A percentile compares a stretch with the other conserved stretches of the same genome.
Evolutionary conservation across 2,113 vertebrate genomes (phyloP).

Genomic region (Limnothrissa miodon): DNA sequence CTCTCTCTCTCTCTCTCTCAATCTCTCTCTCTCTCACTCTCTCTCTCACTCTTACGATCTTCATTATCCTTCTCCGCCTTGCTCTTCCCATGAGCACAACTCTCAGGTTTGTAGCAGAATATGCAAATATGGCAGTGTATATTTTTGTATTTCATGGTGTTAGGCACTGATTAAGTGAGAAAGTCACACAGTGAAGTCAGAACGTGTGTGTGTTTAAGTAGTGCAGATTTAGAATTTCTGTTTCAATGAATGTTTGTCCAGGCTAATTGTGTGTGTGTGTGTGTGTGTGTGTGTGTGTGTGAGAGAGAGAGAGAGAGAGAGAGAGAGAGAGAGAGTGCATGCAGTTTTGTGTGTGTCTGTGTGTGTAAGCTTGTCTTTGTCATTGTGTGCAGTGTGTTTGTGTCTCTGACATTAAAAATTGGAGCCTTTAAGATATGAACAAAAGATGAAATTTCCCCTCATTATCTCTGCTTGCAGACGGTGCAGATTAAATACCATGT

Average conservation of each 20-base stretch:
- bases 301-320: neutral
- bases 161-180: conserved; percentile 25
- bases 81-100: conserved; percentile 22
- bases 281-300: neutral
- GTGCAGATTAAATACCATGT: conserved; percentile 6
- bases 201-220: neutral
- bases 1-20: conserved; percentile 11
- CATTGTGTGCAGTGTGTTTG: neutral
- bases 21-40: conserved; percentile 9
- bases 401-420: neutral
- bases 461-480: neutral
- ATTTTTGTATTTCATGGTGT: conserved; percentile 10
- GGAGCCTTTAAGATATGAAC: neutral
- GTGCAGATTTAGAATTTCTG: neutral
- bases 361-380: too few species aligned
- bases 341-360: neutral
- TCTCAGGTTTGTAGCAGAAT: neutral
- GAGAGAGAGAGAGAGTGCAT: too few species aligned
- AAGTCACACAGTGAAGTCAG: conserved; percentile 15
- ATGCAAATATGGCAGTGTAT: conserved; percentile 29
- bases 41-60: conserved; percentile 10
- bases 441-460: neutral
- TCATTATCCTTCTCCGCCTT: conserved; percentile 29
- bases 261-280: neutral
- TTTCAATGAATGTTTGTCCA: neutral